A percentile compares a stretch with the other conserved stretches of the same genome.
These are phyloP conservation scores for Melozone crissalis DNA, from an alignment of 2,113 vertebrate species.

Conservation along the genomic window DNA sequence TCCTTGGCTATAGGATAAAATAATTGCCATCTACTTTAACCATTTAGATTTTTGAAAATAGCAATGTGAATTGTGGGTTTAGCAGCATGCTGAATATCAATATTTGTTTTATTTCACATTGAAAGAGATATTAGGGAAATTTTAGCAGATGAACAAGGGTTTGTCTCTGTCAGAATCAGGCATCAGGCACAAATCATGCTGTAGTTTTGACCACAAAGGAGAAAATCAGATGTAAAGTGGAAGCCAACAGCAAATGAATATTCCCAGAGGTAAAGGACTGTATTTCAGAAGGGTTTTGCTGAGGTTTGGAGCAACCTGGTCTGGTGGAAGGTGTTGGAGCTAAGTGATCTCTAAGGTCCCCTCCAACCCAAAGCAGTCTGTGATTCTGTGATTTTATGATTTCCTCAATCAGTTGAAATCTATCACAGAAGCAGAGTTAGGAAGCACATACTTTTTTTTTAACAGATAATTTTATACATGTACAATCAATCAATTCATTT, in stretches of 20 bases:
- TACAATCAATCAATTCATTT: not conserved
- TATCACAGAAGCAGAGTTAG: not conserved
- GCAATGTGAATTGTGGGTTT: accelerated
- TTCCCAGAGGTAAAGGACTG: not conserved
- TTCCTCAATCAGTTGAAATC: not conserved
- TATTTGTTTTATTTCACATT: not conserved
- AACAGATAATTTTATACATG: not conserved
- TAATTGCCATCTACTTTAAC: not conserved
- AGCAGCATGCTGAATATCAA: not conserved
- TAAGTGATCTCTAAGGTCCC: too few relatives aligned
- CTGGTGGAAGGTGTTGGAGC: not conserved
- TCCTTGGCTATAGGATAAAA: not conserved
- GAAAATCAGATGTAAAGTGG: not conserved
- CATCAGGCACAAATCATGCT: not conserved
- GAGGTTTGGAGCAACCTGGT: not conserved
- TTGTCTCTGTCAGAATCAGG: not conserved
- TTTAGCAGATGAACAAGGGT: not conserved
- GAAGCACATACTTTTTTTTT: not conserved
- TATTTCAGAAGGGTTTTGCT: not conserved
- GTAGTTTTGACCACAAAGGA: not conserved
- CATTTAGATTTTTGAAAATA: not conserved
- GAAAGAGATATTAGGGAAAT: not conserved
- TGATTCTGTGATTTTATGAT: not conserved
- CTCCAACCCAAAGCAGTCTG: not conserved
- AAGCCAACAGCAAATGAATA: not conserved